phyloP scores from a whole-genome alignment of 2,797 vertebrate species.

The Crax fasciolata region DNA sequence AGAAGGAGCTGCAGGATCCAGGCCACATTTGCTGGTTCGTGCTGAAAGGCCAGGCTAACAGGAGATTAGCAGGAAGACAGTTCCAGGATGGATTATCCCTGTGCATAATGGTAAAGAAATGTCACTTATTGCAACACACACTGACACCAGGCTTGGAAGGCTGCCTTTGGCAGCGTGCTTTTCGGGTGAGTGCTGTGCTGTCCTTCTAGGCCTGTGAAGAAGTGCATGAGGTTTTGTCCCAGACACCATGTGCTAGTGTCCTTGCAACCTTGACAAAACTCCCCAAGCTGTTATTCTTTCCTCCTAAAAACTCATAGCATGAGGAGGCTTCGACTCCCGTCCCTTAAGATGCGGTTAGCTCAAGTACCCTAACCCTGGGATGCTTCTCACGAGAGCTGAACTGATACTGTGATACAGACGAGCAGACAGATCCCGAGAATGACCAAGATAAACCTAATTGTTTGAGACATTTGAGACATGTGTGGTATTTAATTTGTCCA shows the following conservation, averaged over 20 bases:
- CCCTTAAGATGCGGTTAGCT: neutral
- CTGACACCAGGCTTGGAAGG: neutral
- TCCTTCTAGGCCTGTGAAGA: slow-evolving; percentile 23
- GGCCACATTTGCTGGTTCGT: neutral
- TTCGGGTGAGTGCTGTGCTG: neutral
- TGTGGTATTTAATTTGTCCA: slow-evolving; percentile 46
- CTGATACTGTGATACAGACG: neutral
- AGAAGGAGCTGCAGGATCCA: neutral
- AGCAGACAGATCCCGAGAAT: neutral
- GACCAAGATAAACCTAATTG: slow-evolving; percentile 20
- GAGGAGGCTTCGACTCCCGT: neutral
- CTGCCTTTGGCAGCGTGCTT: neutral
- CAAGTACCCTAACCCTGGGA: neutral
- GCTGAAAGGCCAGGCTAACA: slow-evolving; percentile 27
- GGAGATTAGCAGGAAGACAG: slow-evolving; percentile 17
- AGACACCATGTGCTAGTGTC: neutral
- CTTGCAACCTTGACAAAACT: neutral
- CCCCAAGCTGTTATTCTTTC: neutral
- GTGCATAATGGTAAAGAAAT: neutral
- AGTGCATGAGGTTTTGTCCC: neutral
- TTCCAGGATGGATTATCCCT: slow-evolving; percentile 23
- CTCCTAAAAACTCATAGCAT: neutral
- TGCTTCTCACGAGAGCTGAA: neutral
- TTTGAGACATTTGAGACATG: slow-evolving; percentile 26
- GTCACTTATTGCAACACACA: neutral